Evolutionary conservation across 1,140 invertebrate genomes (phyloP).

Genomic region (Eriocheir sinensis): DNA sequence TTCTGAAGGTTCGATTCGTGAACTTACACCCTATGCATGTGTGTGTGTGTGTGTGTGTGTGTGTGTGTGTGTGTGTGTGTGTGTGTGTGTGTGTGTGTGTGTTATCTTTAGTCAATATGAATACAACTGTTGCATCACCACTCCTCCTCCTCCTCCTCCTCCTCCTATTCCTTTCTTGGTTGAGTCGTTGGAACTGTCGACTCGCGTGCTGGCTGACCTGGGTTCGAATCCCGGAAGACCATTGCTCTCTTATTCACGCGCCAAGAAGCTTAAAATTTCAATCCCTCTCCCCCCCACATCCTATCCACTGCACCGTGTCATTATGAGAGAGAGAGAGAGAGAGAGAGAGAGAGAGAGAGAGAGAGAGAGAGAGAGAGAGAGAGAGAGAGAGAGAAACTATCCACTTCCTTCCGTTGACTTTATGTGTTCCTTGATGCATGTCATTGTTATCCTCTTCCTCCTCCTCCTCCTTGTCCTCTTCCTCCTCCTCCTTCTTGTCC

Average conservation of each 20-base stretch:
- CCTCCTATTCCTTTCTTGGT: neutral
- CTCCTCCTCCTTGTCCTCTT: neutral
- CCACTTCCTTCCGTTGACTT: neutral
- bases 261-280: constrained; percentile 1
- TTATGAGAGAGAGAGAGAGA: constrained; percentile 12
- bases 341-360: constrained; percentile 13
- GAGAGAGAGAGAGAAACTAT: neutral
- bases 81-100: neutral
- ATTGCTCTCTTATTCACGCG: neutral
- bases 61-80: neutral
- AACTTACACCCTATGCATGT: too few relatives aligned
- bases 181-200: neutral
- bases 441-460: neutral
- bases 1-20: too few relatives aligned
- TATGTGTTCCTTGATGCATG: neutral
- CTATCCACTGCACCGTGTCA: neutral
- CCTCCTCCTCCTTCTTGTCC: neutral
- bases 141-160: neutral
- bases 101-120: neutral
- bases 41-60: constrained; percentile 22
- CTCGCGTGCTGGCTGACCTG: neutral
- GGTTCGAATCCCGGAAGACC: neutral
- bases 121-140: neutral
- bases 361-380: neutral
- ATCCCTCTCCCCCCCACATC: too few relatives aligned